phyloP scores from a whole-genome alignment of 2,888 invertebrate species.

The Limnephilus lunatus region DNA sequence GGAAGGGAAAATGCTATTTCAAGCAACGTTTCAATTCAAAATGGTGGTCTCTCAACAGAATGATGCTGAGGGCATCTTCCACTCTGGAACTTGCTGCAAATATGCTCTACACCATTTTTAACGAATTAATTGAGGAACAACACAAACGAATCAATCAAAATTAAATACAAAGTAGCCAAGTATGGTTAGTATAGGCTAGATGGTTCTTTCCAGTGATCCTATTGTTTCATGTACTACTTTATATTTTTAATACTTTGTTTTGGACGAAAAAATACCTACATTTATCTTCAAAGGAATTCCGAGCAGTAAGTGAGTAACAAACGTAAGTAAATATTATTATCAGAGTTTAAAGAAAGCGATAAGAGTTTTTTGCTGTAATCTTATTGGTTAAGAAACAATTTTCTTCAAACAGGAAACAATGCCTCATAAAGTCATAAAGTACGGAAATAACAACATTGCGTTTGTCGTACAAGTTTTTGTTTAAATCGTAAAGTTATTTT shows the following conservation, averaged over 20 bases:
- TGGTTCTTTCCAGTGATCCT: no score
- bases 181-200: no score
- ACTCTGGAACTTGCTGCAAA: no score
- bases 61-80: no score
- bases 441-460: background rate
- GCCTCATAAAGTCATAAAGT: background rate
- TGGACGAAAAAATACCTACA: background rate
- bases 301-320: background rate
- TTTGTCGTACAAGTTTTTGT: background rate
- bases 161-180: no score
- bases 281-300: background rate
- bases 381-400: constrained; percentile 29
- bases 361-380: constrained; percentile 11
- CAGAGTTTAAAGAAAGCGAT: background rate
- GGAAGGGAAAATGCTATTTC: no score
- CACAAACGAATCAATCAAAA: no score
- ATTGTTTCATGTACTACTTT: no score
- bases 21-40: no score
- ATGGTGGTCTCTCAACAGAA: no score
- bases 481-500: background rate
- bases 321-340: background rate
- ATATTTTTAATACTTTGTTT: background rate
- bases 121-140: no score
- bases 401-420: constrained; percentile 11
- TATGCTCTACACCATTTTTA: no score